phyloP scores from a whole-genome alignment of 1,140 invertebrate species.

The Scaptodrosophila lebanonensis region DNA sequence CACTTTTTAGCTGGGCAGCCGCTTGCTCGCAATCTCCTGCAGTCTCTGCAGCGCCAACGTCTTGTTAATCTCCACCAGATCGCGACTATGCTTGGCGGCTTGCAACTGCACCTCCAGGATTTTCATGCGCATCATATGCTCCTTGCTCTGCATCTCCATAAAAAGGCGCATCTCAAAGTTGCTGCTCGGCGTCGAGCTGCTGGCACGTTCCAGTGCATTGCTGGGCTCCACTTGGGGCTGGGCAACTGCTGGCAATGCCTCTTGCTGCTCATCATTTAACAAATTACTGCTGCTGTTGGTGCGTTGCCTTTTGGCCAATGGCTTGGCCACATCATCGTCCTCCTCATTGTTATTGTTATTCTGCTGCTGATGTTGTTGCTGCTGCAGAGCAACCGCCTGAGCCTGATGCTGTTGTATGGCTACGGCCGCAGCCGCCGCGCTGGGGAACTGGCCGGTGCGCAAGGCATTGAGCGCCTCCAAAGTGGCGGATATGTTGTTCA shows the following conservation, averaged over 20 bases:
- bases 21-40: slow-evolving; percentile 69
- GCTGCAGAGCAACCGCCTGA: slow-evolving; percentile 41
- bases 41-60: slow-evolving; percentile 72
- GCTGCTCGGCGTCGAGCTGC: slow-evolving; percentile 10
- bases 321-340: slow-evolving; percentile 44
- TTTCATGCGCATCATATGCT: slow-evolving; percentile 76
- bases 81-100: slow-evolving; percentile 74
- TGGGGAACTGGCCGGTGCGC: slow-evolving; percentile 64
- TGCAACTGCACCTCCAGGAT: slow-evolving; percentile 76
- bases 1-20: slow-evolving; percentile 59
- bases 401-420: slow-evolving; percentile 69
- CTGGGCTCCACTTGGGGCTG: slow-evolving; percentile 29
- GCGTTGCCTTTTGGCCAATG: slow-evolving; percentile 60
- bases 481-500: slow-evolving; percentile 75
- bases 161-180: slow-evolving; percentile 63
- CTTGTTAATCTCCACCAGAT: slow-evolving; percentile 76
- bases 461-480: slow-evolving; percentile 72
- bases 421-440: slow-evolving; percentile 61
- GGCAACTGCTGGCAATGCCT: slow-evolving; percentile 4
- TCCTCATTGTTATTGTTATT: slow-evolving; percentile 60
- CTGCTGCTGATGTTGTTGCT: slow-evolving; percentile 39
- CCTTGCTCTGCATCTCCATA: slow-evolving; percentile 77
- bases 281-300: slow-evolving; percentile 55
- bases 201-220: slow-evolving; percentile 43
- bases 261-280: slow-evolving; percentile 44